A percentile compares a stretch with the other conserved stretches of the same genome.
Conservation (phyloP, 2,113 vertebrate genomes). For the Sphaerodactylus townsendi region DNA sequence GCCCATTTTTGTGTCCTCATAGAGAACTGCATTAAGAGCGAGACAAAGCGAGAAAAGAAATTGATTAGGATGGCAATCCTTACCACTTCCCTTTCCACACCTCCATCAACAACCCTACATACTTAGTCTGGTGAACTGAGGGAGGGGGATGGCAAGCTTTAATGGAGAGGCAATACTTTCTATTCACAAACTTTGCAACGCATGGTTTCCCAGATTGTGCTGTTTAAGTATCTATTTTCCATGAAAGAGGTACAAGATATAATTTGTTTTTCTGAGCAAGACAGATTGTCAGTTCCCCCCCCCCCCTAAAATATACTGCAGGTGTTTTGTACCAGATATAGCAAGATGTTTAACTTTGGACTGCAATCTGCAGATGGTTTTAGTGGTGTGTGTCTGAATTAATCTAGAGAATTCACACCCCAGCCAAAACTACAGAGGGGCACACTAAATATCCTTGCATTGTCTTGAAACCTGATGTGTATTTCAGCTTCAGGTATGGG, state of each 20-base stretch:
- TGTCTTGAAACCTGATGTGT: background rate
- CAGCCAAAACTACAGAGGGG: background rate
- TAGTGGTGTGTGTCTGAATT: background rate
- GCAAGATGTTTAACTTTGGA: constrained; percentile 37
- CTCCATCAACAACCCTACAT: background rate
- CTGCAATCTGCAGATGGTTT: constrained; percentile 46
- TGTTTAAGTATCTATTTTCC: constrained; percentile 35
- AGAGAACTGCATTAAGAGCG: constrained; percentile 30
- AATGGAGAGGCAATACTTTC: constrained; percentile 25
- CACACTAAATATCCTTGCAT: background rate
- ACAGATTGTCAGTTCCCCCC: constrained; percentile 38
- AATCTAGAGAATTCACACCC: background rate
- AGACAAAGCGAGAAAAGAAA: background rate
- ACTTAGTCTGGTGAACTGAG: background rate
- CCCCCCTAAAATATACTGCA: constrained; percentile 53
- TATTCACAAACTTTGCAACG: background rate
- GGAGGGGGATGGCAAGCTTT: background rate
- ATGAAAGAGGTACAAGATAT: background rate
- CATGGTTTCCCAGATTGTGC: constrained; percentile 26
- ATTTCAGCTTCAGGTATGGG: background rate
- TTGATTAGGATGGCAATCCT: background rate
- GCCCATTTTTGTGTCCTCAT: background rate
- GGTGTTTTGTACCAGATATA: constrained; percentile 53
- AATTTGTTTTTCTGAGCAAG: constrained; percentile 39
- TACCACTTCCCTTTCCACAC: background rate